Evolutionary conservation across 2,888 invertebrate species (phyloP).

Genomic region (Psylliodes chrysocephalus): DNA sequence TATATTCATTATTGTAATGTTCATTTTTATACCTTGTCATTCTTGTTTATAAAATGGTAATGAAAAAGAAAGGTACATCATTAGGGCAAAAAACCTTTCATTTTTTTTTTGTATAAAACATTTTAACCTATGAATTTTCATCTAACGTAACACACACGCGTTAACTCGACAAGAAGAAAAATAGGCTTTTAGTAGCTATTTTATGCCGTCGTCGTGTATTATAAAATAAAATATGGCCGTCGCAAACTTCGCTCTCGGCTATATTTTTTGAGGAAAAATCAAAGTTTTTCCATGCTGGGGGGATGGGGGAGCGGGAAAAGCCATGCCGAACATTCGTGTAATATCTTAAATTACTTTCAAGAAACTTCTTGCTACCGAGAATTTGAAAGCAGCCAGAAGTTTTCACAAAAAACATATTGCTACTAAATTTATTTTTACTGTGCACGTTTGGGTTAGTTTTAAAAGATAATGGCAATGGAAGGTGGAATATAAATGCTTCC

Average conservation of each 20-base stretch:
- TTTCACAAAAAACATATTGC: conserved; percentile 10
- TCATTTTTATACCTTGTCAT: too few species aligned
- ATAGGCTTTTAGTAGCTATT: conserved; percentile 28
- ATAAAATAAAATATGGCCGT: conserved; percentile 32
- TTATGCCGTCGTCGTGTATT: conserved; percentile 24
- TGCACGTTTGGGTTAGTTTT: background rate
- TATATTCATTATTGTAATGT: too few species aligned
- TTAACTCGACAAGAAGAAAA: conserved; percentile 18
- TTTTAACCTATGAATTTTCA: conserved; percentile 12
- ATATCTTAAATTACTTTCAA: conserved; percentile 26
- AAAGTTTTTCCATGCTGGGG: conserved; percentile 22
- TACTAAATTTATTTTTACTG: conserved; percentile 4
- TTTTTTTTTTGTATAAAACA: background rate
- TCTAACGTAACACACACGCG: conserved; percentile 6
- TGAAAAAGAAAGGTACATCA: too few species aligned
- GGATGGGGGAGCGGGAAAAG: background rate
- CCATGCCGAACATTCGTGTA: conserved; percentile 16
- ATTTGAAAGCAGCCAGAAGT: conserved; percentile 1
- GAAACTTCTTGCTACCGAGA: conserved; percentile 16
- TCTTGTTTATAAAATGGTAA: too few species aligned
- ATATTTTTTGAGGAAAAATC: conserved; percentile 21
- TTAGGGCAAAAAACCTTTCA: background rate
- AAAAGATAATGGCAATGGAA: too few species aligned
- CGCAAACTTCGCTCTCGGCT: conserved; percentile 26
- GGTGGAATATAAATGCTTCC: too few species aligned